Conservation (phyloP, 2,888 invertebrate genomes). For the Cantharis rufa region DNA sequence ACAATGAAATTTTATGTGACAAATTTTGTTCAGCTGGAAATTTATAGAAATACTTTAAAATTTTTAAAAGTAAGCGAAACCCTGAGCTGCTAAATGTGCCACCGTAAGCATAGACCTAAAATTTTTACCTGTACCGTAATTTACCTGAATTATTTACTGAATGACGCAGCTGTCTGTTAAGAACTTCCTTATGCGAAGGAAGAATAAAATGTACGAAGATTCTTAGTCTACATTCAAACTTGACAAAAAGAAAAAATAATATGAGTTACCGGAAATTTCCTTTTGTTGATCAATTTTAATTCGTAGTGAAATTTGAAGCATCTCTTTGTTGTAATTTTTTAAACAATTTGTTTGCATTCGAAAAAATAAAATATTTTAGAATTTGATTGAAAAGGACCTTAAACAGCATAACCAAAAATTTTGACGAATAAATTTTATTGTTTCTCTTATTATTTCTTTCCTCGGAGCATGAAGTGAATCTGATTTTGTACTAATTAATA, state of each 20-base stretch:
- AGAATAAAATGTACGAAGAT: constrained; percentile 12
- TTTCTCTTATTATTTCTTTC: neutral
- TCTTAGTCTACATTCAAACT: constrained; percentile 14
- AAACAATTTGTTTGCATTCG: neutral
- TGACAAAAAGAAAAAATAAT: constrained; percentile 3
- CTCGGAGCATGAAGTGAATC: neutral
- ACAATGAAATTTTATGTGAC: neutral
- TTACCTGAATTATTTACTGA: constrained; percentile 31
- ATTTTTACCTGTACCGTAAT: constrained; percentile 39
- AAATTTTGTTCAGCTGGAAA: neutral
- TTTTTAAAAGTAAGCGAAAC: neutral
- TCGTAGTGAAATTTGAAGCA: constrained; percentile 1
- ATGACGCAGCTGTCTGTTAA: constrained; percentile 30
- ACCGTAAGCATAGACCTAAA: constrained; percentile 2
- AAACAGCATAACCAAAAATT: neutral
- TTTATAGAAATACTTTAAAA: neutral
- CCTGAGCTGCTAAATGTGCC: neutral
- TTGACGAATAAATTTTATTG: neutral
- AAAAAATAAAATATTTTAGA: neutral
- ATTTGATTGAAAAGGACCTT: neutral
- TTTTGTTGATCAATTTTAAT: constrained; percentile 2
- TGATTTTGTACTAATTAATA: neutral
- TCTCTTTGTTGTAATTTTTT: neutral
- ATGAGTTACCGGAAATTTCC: constrained; percentile 16
- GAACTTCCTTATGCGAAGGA: constrained; percentile 14